Evolutionary conservation across 2,113 vertebrate species (phyloP), one percentile per base, ranked within the genome.

Genomic region (Ochotona curzoniae): DNA sequence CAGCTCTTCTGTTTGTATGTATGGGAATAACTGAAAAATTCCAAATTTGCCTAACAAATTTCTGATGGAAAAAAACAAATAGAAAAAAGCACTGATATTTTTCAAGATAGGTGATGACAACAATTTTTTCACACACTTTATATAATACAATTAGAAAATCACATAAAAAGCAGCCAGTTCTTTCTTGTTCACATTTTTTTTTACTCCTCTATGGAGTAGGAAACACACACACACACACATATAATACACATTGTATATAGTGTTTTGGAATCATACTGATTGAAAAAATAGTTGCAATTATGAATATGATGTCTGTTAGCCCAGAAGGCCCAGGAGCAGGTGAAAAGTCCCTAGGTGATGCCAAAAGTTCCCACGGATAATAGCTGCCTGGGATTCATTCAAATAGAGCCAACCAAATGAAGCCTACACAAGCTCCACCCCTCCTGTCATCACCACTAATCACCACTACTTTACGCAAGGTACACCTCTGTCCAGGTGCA

Each of bases 1-100:
- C 11, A 78, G 73, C 11, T 32, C n/a, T 70, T 85, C 57, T 6
- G 94, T 21, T 26, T 4, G 2, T 64, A 61, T 5, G 74, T 10
- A 80, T 67, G 74, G 30, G 76, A 89, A 92, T 82, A 57, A 8
- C 51, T 90, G 89, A 88, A 2, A 60, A 78, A 82, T 78, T 66
- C 38, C 8, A 76, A 86, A 81, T 76, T 92, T 73, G 89, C 38
- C 44, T 3, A 15, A 81, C 5, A 83, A 11, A 79, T 92, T 91
- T 11, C 7, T 82, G 2, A 20, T 26, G 51, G 32, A 47, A 25
- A 78, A 78, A 35, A 64, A 2, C 0, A 6, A 28, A 2, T 54
- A 64, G 7, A 20, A 35, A 87, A 93, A 94, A 86, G 17, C 1
- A 87, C 9, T 67, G 25, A 54, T 3, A 49, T 84, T 86, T 81